Conservation (phyloP, 2,797 vertebrate species). For the Sandelia bainsii region DNA sequence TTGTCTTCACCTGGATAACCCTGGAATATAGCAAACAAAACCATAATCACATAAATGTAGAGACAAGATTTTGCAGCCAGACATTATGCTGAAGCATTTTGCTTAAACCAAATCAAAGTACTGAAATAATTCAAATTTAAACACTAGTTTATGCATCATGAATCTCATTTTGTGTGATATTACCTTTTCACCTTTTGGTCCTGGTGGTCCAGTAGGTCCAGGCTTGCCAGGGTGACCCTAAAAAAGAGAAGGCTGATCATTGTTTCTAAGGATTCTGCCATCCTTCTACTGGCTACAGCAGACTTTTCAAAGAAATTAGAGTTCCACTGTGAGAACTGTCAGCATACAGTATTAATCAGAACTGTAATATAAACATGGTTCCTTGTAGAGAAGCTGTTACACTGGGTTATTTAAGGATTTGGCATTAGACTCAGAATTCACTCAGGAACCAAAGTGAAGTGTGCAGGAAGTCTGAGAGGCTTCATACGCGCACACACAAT, state of each 20-base stretch:
- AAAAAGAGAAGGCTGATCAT: conserved; percentile 46
- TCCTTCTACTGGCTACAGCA: conserved; percentile 36
- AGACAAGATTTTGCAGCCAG: conserved; percentile 3
- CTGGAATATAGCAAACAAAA: conserved; percentile 78
- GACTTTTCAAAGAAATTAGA: conserved; percentile 33
- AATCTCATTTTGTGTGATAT: conserved; percentile 7
- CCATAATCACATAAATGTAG: conserved; percentile 27
- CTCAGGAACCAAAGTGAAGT: conserved; percentile 47
- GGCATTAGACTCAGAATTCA: conserved; percentile 41
- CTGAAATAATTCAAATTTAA: background rate
- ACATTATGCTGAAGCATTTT: background rate
- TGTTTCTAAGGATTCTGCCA: background rate
- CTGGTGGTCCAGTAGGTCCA: conserved; percentile 89
- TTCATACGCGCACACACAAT: background rate
- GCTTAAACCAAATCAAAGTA: background rate
- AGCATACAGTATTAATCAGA: conserved; percentile 47
- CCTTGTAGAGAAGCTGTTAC: conserved; percentile 12
- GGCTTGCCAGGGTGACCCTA: conserved; percentile 91
- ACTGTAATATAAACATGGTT: conserved; percentile 42
- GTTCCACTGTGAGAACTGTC: conserved; percentile 31
- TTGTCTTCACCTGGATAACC: conserved; percentile 95
- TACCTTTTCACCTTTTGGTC: conserved; percentile 98
- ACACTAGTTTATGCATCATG: conserved; percentile 1
- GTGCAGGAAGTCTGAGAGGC: conserved; percentile 17
- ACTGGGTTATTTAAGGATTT: conserved; percentile 43